Evolutionary conservation across 2,797 vertebrate genomes (phyloP).

Genomic region (Iguana delicatissima): DNA sequence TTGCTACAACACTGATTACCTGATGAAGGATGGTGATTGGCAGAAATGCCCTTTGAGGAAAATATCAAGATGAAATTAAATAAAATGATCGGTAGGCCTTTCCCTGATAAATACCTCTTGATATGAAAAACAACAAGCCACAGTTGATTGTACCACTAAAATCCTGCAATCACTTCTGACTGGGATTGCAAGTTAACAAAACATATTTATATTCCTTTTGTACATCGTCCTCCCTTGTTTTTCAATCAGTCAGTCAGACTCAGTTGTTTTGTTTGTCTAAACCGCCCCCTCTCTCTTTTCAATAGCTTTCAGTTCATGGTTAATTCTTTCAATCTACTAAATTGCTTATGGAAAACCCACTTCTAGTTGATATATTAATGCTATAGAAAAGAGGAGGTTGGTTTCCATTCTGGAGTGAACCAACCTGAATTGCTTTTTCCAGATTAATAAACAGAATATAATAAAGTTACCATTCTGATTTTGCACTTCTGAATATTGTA

Average conservation of each 20-base stretch:
- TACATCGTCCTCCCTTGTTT: neutral
- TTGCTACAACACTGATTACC: constrained; percentile 24
- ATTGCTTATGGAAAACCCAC: neutral
- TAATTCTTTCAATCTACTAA: neutral
- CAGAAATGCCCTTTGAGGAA: constrained; percentile 24
- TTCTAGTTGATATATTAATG: neutral
- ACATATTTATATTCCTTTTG: neutral
- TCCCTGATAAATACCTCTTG: constrained; percentile 3
- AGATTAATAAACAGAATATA: neutral
- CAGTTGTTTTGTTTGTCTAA: neutral
- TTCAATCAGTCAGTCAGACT: neutral
- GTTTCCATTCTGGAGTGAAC: neutral
- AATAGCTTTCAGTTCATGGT: too few species aligned
- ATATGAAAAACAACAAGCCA: neutral
- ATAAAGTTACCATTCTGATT: neutral
- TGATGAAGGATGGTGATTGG: constrained; percentile 15
- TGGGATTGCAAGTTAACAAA: neutral
- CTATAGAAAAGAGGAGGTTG: too few species aligned
- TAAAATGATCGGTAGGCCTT: constrained; percentile 2
- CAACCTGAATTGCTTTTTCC: neutral
- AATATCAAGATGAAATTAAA: constrained; percentile 26
- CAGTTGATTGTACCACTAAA: neutral
- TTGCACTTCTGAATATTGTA: neutral
- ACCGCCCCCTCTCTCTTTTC: neutral
- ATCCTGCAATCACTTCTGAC: neutral